Conservation (phyloP, 2,113 vertebrate species). For the Pachyramphus minor region DNA sequence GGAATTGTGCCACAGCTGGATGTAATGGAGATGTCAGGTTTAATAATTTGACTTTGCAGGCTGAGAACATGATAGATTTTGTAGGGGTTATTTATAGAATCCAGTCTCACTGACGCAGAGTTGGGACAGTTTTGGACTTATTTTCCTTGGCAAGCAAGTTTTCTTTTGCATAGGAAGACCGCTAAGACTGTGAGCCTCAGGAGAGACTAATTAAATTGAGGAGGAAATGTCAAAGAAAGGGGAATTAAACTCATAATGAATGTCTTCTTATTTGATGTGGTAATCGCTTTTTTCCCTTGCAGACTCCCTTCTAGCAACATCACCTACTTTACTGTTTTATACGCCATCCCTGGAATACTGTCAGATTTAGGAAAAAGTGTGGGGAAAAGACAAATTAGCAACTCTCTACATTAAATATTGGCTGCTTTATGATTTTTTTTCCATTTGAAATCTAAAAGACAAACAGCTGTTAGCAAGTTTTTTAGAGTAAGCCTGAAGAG, state of each 20-base stretch:
- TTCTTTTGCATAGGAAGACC: neutral
- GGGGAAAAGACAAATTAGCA: neutral
- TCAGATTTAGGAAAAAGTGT: neutral
- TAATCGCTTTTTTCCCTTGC: neutral
- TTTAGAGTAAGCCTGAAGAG: neutral
- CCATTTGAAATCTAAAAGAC: neutral
- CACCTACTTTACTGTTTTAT: neutral
- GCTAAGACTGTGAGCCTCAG: neutral
- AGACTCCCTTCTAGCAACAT: neutral
- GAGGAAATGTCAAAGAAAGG: conserved; percentile 13
- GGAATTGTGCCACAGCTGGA: neutral
- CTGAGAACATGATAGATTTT: conserved; percentile 61
- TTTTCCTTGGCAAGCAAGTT: conserved; percentile 45
- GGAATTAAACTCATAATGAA: conserved; percentile 17
- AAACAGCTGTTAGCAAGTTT: conserved; percentile 1
- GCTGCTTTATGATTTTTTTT: conserved; percentile 14
- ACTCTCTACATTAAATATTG: neutral
- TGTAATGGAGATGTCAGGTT: conserved; percentile 62
- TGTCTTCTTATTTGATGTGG: neutral
- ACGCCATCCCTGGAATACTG: neutral
- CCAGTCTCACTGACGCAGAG: conserved; percentile 5
- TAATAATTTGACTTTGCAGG: conserved; percentile 60
- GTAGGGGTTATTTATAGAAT: conserved; percentile 63
- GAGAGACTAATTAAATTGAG: conserved; percentile 32
- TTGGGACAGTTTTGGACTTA: conserved; percentile 37